Base-by-base conservation (phyloP, 2,888 invertebrate genomes). In the Dicyrtoma fusca region DNA sequence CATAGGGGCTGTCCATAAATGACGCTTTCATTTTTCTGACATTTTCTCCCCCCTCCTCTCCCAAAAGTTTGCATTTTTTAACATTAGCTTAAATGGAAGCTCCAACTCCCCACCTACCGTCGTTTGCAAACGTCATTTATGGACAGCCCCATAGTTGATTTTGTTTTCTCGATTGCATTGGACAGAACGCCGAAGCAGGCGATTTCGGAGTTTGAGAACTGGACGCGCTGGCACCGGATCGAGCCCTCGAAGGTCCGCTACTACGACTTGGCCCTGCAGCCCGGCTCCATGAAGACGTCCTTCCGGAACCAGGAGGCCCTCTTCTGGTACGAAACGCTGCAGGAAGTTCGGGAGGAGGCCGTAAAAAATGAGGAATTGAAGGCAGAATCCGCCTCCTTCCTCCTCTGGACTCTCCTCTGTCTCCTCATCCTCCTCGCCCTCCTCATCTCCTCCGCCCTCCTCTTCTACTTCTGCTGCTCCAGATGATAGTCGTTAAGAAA, bases 181-280 rank as follows among this genome's bases (percentile, higher is more conserved):
- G 14, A n/a, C 44, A 65, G 65, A 57, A 69, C 76, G 11, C 77
- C 77, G 0, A 77, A 77, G 34, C 76, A 76, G 65, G 75, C 75
- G 0, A 72, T 78, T 14, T 49, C 65, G 0, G 74, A 76, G 49
- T 45, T 74, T 59, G 49, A 68, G 1, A 75, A 74, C 42, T 75
- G 63, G 49, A 70, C 72, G 0, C 73, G 73, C n/a, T 79, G 79
- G 79, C 45, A 74, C 53, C 59, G 73, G 71, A 44, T 66, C 49
- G 23, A 71, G 14, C 61, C 69, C 8, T 65, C 76, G 2, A 74
- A 47, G 1, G 21, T 76, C 1, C 76, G 75, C 23, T 79, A 76
- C 49, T 79, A 74, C 65, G 71, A 74, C 25, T 42, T 75, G 1
- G n/a, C 69, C 42, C 23, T 59, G 1, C 45, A 75, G 8, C 69